A percentile compares a stretch with the other conserved stretches of the same genome.
phyloP scores from a whole-genome alignment of 1,140 invertebrate species.

The Bombus balteatus region DNA sequence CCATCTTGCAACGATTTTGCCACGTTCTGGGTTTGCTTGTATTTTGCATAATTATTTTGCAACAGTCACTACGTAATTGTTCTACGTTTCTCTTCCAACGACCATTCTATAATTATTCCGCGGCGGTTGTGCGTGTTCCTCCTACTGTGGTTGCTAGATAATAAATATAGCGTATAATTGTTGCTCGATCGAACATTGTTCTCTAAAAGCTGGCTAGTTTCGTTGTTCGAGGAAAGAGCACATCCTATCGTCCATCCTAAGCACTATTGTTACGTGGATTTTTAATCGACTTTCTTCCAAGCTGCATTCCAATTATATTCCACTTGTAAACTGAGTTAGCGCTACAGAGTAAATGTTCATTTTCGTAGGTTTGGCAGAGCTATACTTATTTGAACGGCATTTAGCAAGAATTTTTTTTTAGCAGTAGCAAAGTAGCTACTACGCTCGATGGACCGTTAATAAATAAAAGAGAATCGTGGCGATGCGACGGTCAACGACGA shows the following conservation, averaged over 20 bases:
- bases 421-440: too few relatives aligned
- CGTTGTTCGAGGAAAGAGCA: background rate
- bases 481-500: too few relatives aligned
- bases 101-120: conserved; percentile 36
- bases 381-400: background rate
- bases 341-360: too few relatives aligned
- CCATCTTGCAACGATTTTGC: conserved; percentile 1
- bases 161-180: conserved; percentile 8
- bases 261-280: background rate
- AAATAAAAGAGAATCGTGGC: background rate
- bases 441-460: background rate
- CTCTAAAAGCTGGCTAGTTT: background rate
- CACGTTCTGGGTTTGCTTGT: background rate
- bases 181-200: background rate
- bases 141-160: background rate
- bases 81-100: conserved; percentile 7
- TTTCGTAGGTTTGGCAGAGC: too few relatives aligned
- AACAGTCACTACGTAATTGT: conserved; percentile 20
- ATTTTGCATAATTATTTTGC: conserved; percentile 32
- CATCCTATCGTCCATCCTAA: too few relatives aligned
- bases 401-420: background rate
- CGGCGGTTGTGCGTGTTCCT: background rate
- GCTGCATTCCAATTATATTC: background rate
- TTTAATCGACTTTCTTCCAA: background rate
- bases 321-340: background rate